Base-by-base conservation (phyloP, 1,140 invertebrate genomes). In the Eupristina koningsbergeri region DNA sequence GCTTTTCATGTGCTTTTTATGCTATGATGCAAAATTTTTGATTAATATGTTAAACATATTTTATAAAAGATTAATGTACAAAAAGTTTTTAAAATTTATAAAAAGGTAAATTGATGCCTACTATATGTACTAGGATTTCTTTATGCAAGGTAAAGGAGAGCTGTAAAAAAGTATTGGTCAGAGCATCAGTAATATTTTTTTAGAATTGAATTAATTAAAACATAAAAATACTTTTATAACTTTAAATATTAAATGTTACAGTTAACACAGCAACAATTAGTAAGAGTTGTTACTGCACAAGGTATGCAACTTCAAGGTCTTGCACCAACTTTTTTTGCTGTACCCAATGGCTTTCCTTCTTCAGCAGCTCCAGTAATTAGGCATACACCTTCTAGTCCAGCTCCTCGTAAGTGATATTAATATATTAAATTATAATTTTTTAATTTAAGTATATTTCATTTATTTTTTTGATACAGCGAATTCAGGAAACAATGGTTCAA, bases 351-450 rank as follows among this genome's bases (percentile, higher is more conserved):
- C 77, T 93, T 93, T 88, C 88, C 91, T 80, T 86, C 91, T 74
- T 86, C 91, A 39, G 89, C 91, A 83, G 88, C 91, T 63, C 91
- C 91, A 86, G 91, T 93, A 78, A 90, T 93, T 86, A 89, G 92
- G 83, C 92, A 93, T 85, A 92, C 91, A 80, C 91, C 91, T 67
- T 90, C 91, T 87, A 92, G 92, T 91, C 91, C 92, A 86, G 90
- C 90, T 84, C 90, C 91, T 86, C 84, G 91, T 92, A 87, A 91
- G 89, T 88, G 58, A 63, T 31, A 29, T 50, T 13, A 50, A 83
- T 47, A 53, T 71, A 75, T 71, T 50, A 50, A 17, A 50, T 58
- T 6, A 19, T 53, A 76, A 61, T 74, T 61, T 81, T 73, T 17
- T 73, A 19, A 2, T 61, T 45, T 80, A 45, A 63, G 19, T 17